A percentile compares a stretch with the other conserved stretches of the same genome.
Conservation (phyloP, 64 coral and sea anemone species). For the Pocillopora damicornis region DNA sequence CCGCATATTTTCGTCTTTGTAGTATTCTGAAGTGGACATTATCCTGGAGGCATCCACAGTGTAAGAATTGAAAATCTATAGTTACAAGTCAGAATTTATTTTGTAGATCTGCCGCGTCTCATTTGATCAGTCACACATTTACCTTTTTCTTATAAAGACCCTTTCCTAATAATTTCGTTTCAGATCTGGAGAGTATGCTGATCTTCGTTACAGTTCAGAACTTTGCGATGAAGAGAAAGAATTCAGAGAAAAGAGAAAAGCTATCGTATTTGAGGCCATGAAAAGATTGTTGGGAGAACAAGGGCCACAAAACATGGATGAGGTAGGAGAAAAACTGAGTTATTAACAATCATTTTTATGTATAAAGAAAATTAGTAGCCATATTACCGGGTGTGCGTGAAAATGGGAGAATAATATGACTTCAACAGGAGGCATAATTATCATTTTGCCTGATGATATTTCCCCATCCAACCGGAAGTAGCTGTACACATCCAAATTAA, state of each 20-base stretch:
- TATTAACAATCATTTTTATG: no score
- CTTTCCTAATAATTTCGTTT: neutral
- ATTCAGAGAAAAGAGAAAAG: conserved; percentile 50
- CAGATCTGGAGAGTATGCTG: conserved; percentile 31
- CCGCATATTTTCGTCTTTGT: neutral
- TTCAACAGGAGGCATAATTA: no score
- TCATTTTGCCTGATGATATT: no score
- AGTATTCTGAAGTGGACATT: conserved; percentile 40
- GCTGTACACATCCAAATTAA: no score
- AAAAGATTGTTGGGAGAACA: conserved; percentile 62
- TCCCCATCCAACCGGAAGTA: no score
- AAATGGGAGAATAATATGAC: no score
- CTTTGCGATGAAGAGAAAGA: conserved; percentile 70
- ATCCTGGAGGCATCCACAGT: conserved; percentile 1
- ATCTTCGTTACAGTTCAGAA: conserved; percentile 62
- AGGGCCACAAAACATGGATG: conserved; percentile 52
- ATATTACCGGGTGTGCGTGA: no score
- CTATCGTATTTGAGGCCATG: conserved; percentile 69
- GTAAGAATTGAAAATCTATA: neutral
- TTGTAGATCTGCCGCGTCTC: no score
- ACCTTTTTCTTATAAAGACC: neutral
- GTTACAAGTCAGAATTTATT: neutral
- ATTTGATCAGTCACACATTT: neutral
- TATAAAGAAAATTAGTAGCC: no score
- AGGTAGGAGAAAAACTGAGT: conserved; percentile 33